Conservation (phyloP, 2,797 vertebrate genomes). For the Trematomus bernacchii region DNA sequence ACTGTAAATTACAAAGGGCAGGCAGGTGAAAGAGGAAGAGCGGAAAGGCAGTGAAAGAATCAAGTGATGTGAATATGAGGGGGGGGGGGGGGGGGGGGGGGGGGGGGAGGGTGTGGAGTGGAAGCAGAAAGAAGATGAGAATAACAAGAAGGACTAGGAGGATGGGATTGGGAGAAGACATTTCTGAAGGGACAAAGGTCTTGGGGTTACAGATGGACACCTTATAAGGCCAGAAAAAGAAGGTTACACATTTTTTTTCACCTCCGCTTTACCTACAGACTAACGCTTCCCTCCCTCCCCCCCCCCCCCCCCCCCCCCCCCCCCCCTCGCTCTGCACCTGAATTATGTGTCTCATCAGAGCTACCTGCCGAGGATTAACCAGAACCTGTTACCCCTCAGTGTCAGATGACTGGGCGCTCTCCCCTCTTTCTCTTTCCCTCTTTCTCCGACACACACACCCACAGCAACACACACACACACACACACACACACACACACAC, state of each 20-base stretch:
- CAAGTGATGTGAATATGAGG: slow-evolving; percentile 46
- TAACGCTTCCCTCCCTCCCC: background rate
- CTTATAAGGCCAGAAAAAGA: slow-evolving; percentile 29
- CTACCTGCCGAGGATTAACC: slow-evolving; percentile 91
- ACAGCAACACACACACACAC: slow-evolving; percentile 3
- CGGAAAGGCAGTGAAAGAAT: slow-evolving; percentile 44
- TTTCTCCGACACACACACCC: slow-evolving; percentile 10
- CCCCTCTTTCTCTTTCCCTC: slow-evolving; percentile 15
- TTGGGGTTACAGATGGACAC: slow-evolving; percentile 37
- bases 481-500: slow-evolving; percentile 41
- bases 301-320: background rate
- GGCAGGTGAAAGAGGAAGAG: slow-evolving; percentile 52
- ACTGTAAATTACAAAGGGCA: slow-evolving; percentile 64
- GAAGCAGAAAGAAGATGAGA: slow-evolving; percentile 25
- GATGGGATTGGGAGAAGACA: slow-evolving; percentile 22
- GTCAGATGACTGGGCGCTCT: slow-evolving; percentile 69
- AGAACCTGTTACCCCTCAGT: slow-evolving; percentile 91
- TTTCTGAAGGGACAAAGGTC: slow-evolving; percentile 16
- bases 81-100: slow-evolving; percentile 28
- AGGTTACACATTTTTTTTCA: slow-evolving; percentile 17
- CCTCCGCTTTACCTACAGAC: slow-evolving; percentile 20
- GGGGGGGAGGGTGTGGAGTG: slow-evolving; percentile 7
- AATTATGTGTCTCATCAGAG: slow-evolving; percentile 92
- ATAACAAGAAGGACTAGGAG: slow-evolving; percentile 15
- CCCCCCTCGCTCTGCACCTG: slow-evolving; percentile 73